Conservation (phyloP, 2,113 vertebrate species). For the Aegypius monachus region DNA sequence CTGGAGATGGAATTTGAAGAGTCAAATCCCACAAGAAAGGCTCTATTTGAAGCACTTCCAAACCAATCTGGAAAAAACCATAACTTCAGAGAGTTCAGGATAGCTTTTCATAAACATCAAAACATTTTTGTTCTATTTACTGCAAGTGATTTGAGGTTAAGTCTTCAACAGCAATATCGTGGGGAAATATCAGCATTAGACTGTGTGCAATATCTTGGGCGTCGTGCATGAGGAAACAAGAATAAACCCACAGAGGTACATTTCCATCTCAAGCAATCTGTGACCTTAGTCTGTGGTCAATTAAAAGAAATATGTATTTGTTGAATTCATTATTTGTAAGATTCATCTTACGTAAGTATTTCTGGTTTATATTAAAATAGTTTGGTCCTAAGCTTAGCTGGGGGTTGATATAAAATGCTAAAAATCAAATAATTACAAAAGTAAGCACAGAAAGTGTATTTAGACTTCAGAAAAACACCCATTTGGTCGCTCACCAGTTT, state of each 20-base stretch:
- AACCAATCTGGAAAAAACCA: not conserved
- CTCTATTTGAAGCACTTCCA: constrained; percentile 40
- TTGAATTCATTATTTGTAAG: not conserved
- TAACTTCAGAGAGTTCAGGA: constrained; percentile 28
- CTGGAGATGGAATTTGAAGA: not conserved
- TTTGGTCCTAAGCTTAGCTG: not conserved
- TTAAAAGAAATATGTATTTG: not conserved
- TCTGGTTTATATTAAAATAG: constrained; percentile 7
- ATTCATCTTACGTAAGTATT: not conserved
- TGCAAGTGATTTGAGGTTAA: constrained; percentile 21
- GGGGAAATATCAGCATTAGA: not conserved
- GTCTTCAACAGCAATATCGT: not conserved
- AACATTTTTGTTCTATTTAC: constrained; percentile 24
- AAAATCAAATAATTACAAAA: not conserved
- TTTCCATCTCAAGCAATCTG: not conserved
- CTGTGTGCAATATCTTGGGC: not conserved
- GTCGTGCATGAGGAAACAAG: not conserved
- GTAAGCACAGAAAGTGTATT: not conserved
- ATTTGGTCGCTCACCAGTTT: not conserved
- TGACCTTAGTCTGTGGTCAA: not conserved
- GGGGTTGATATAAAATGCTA: not conserved
- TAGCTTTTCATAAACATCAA: constrained; percentile 38
- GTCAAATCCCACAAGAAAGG: constrained; percentile 41
- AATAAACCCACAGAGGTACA: not conserved
- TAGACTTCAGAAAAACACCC: not conserved